Conservation (phyloP, 2,888 invertebrate genomes). For the Cremastinae sp. region DNA sequence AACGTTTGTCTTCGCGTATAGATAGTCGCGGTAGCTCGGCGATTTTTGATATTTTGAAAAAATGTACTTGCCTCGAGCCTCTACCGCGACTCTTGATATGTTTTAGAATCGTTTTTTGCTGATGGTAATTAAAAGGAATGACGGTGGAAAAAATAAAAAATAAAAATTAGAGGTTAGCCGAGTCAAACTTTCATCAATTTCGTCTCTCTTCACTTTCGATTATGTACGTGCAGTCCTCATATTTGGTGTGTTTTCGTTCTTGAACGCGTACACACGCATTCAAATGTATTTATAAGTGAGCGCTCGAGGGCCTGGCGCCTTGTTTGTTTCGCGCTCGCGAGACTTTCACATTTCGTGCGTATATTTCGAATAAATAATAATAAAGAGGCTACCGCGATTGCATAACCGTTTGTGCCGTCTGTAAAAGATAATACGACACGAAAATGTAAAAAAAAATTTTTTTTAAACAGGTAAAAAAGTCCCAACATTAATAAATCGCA, state of each 20-base stretch:
- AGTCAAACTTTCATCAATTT: constrained; percentile 44
- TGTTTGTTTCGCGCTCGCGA: constrained; percentile 42
- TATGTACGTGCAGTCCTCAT: too few species aligned
- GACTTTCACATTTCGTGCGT: constrained; percentile 76
- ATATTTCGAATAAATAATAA: constrained; percentile 71
- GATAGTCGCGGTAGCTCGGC: too few species aligned
- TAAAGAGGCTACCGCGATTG: constrained; percentile 61
- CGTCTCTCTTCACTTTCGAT: constrained; percentile 10
- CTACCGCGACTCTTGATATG: too few species aligned
- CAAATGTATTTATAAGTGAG: constrained; percentile 6
- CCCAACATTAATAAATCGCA: too few species aligned
- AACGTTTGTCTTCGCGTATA: too few species aligned
- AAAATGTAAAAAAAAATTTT: too few species aligned
- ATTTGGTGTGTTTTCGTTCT: constrained; percentile 6
- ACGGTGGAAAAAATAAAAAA: constrained; percentile 2
- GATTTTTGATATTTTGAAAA: too few species aligned
- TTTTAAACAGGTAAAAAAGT: too few species aligned
- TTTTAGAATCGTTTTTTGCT: too few species aligned
- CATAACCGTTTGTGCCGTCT: constrained; percentile 55
- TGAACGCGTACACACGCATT: neutral
- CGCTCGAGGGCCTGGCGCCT: constrained; percentile 54
- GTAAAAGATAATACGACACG: too few species aligned
- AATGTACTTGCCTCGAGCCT: too few species aligned
- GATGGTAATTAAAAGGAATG: neutral
- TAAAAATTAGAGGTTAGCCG: neutral